These are phyloP conservation scores for Chrysochloris asiatica DNA, from an alignment of 2,113 vertebrate species.

Conservation along the genomic window DNA sequence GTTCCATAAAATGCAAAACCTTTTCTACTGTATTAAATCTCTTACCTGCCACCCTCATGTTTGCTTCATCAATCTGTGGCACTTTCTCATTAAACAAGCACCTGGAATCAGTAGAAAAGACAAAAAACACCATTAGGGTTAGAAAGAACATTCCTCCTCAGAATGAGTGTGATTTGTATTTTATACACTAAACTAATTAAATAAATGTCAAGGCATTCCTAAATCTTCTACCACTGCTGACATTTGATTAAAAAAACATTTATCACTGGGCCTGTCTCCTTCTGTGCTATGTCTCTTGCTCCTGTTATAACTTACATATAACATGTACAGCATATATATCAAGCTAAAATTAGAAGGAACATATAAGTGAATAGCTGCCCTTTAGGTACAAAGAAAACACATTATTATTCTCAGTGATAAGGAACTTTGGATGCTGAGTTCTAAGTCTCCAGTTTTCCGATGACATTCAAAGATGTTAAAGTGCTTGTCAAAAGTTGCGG, in stretches of 20 bases:
- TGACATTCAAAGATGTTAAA: not conserved
- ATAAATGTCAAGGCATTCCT: not conserved
- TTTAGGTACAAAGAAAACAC: too few relatives aligned
- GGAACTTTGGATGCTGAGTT: not conserved
- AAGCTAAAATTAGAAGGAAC: too few relatives aligned
- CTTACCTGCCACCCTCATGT: conserved; percentile 88
- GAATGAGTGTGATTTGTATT: not conserved
- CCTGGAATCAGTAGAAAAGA: conserved; percentile 78
- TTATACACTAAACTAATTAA: not conserved
- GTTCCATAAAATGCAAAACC: conserved; percentile 7
- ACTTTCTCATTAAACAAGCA: conserved; percentile 79
- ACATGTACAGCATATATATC: too few relatives aligned
- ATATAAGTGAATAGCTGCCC: too few relatives aligned
- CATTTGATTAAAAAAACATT: not conserved
- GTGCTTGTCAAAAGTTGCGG: not conserved
- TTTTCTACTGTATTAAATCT: not conserved
- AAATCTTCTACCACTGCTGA: not conserved
- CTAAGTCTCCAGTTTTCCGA: not conserved
- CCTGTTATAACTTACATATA: too few relatives aligned
- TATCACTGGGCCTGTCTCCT: not conserved
- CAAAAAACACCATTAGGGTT: conserved; percentile 48
- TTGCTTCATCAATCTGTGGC: conserved; percentile 75
- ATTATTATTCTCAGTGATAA: not conserved
- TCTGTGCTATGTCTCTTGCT: too few relatives aligned
- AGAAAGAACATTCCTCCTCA: not conserved